phyloP scores from a whole-genome alignment of 2,888 invertebrate genomes.

The Macropis europaea region DNA sequence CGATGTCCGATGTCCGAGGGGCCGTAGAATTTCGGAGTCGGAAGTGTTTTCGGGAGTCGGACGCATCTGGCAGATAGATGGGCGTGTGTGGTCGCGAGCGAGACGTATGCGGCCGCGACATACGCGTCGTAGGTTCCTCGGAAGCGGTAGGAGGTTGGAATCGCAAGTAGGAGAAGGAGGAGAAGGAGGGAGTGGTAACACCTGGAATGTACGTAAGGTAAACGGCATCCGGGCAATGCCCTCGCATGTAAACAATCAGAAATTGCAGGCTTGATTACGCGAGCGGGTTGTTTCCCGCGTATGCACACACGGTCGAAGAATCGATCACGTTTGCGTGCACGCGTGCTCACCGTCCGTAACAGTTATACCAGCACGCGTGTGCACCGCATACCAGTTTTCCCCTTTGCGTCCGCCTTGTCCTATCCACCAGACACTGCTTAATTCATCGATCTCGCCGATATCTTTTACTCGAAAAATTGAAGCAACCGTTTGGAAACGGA shows the following conservation, averaged over 20 bases:
- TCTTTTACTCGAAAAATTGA: too few relatives aligned
- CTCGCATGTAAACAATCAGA: constrained; percentile 79
- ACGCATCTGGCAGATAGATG: not conserved
- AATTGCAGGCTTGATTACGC: constrained; percentile 68
- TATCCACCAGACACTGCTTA: constrained; percentile 9
- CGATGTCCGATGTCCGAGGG: too few relatives aligned
- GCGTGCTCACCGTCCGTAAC: constrained; percentile 32
- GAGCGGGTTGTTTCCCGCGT: constrained; percentile 50
- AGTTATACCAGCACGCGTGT: constrained; percentile 14
- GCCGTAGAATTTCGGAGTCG: too few relatives aligned
- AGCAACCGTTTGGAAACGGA: too few relatives aligned
- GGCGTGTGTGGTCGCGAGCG: not conserved
- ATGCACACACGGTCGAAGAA: constrained; percentile 35
- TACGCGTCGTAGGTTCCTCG: constrained; percentile 25
- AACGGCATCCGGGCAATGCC: constrained; percentile 78
- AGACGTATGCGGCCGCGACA: constrained; percentile 12
- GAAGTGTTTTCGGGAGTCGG: too few relatives aligned
- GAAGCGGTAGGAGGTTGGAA: constrained; percentile 25
- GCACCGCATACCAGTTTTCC: constrained; percentile 38
- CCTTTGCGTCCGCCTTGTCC: constrained; percentile 21
- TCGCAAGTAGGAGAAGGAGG: constrained; percentile 24
- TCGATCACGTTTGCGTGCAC: constrained; percentile 42
- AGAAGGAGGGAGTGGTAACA: constrained; percentile 54
- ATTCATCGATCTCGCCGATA: constrained; percentile 29
- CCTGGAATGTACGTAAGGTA: constrained; percentile 74